Conservation (phyloP, 2,113 vertebrate genomes). For the Himantopus leucocephalus region DNA sequence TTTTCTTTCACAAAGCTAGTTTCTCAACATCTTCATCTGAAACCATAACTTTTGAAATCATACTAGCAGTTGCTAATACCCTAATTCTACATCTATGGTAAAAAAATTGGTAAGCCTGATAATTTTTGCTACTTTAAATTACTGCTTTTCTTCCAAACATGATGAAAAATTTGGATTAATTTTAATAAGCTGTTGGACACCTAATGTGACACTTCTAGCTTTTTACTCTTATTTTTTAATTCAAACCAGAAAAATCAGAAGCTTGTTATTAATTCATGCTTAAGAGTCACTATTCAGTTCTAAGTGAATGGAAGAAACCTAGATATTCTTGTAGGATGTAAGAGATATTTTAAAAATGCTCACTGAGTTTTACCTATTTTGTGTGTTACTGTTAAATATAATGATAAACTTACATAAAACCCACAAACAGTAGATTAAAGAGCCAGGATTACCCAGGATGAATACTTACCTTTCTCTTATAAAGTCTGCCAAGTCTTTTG, state of each 20-base stretch:
- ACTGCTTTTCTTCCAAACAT: background rate
- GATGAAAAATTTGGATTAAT: background rate
- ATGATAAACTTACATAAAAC: background rate
- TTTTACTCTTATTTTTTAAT: background rate
- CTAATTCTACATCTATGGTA: background rate
- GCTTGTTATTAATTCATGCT: background rate
- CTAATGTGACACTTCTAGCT: background rate
- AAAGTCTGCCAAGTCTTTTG: constrained; percentile 96
- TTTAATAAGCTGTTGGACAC: background rate
- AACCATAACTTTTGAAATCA: background rate
- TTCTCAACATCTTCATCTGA: background rate
- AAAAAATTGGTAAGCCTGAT: background rate
- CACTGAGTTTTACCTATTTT: background rate
- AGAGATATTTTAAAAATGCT: background rate
- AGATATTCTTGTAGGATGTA: background rate
- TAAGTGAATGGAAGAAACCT: background rate
- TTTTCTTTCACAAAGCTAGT: background rate
- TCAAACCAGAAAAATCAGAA: background rate
- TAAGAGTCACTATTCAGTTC: background rate
- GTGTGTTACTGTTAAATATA: background rate
- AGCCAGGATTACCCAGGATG: background rate
- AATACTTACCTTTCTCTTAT: constrained; percentile 92
- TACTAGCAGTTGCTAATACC: background rate
- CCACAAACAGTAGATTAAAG: background rate
- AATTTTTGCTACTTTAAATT: background rate